phyloP scores from a whole-genome alignment of 2,888 invertebrate species.

The Anoncus sp. region DNA sequence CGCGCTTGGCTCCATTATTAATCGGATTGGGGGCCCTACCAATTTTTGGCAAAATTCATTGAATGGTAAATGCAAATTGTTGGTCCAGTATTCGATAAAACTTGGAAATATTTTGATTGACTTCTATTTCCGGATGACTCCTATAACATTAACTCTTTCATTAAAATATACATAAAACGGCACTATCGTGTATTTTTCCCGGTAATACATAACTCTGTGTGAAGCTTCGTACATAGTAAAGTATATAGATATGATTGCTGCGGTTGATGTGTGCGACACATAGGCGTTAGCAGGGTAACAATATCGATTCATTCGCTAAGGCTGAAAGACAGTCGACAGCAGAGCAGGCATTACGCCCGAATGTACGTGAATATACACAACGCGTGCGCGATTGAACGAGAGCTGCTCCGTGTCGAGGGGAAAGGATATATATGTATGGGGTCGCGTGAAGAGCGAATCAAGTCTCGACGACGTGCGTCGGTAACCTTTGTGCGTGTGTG shows the following conservation, averaged over 20 bases:
- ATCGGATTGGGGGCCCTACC: no score
- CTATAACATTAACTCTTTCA: no score
- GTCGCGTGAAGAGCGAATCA: constrained; percentile 39
- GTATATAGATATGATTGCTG: background rate
- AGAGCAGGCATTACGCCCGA: constrained; percentile 43
- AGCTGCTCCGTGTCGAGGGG: constrained; percentile 31
- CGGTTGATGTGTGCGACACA: constrained; percentile 15
- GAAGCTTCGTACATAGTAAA: background rate
- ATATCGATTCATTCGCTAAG: constrained; percentile 58
- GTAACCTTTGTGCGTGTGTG: constrained; percentile 20
- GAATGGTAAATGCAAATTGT: no score
- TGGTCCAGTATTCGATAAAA: no score
- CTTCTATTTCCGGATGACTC: no score
- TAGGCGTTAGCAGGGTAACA: constrained; percentile 29
- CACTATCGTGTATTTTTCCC: no score
- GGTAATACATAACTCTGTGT: background rate
- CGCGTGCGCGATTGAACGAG: constrained; percentile 35
- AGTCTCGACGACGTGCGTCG: constrained; percentile 41
- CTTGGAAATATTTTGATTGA: no score
- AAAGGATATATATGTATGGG: no score
- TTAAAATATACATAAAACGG: no score
- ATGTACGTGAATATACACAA: constrained; percentile 43
- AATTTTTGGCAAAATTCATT: no score
- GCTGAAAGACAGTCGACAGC: constrained; percentile 51
- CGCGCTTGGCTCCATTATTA: no score